A percentile compares a stretch with the other conserved stretches of the same genome.
Conservation (phyloP, 1,140 invertebrate species). For the Drosophila orena region DNA sequence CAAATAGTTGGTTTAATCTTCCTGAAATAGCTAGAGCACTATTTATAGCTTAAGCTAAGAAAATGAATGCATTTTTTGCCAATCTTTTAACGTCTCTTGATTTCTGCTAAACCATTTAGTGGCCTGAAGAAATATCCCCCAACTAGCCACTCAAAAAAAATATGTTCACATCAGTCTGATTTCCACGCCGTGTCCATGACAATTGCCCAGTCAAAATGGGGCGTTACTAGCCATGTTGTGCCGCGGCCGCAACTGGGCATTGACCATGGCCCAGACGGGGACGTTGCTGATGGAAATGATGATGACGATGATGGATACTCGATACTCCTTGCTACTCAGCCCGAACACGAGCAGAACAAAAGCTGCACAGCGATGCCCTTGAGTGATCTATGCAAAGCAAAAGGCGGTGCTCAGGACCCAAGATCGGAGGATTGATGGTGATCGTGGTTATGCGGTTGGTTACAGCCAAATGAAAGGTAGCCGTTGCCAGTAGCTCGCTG, state of each 20-base stretch:
- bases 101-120: constrained; percentile 32
- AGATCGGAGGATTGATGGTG: constrained; percentile 49
- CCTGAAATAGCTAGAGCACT: background rate
- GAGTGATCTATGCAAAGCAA: constrained; percentile 67
- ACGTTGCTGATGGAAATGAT: constrained; percentile 13
- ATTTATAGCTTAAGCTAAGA: too few relatives aligned
- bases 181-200: constrained; percentile 52
- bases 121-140: background rate
- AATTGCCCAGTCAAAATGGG: constrained; percentile 58
- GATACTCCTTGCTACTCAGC: constrained; percentile 15
- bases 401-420: constrained; percentile 27
- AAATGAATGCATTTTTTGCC: background rate
- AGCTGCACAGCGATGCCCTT: constrained; percentile 63
- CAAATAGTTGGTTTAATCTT: background rate
- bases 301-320: constrained; percentile 20
- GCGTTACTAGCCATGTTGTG: constrained; percentile 57
- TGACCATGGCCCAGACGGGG: constrained; percentile 57
- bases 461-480: constrained; percentile 64
- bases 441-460: constrained; percentile 58
- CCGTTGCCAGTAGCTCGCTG: constrained; percentile 57
- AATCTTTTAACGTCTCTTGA: background rate
- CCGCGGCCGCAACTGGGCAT: constrained; percentile 45
- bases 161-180: constrained; percentile 39
- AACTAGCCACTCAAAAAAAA: constrained; percentile 1
- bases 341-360: constrained; percentile 56